These are phyloP conservation scores for Turritopsis dohrnii DNA, from an alignment of 30 jellyfish, hydroid and myxozoan species.

Conservation along the genomic window DNA sequence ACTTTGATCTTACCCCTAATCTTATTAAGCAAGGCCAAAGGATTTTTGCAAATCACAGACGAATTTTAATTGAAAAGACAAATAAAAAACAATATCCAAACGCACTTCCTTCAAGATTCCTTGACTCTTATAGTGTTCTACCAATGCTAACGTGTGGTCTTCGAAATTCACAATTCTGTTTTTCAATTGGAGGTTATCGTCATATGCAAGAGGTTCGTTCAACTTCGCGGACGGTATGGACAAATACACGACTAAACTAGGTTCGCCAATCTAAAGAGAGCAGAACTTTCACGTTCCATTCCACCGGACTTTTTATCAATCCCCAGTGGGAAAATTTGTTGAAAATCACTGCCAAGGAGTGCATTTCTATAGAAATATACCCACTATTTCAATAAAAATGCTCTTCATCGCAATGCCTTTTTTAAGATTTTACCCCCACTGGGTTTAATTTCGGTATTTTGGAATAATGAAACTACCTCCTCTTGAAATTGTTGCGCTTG, in stretches of 20 bases:
- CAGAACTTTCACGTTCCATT: too few relatives aligned
- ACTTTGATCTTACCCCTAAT: too few relatives aligned
- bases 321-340: too few relatives aligned
- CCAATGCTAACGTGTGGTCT: conserved; percentile 57
- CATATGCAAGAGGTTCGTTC: conserved; percentile 56
- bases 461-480: conserved; percentile 44
- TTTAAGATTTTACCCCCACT: too few relatives aligned
- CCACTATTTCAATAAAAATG: too few relatives aligned
- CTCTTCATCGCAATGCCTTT: too few relatives aligned
- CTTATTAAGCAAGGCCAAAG: too few relatives aligned
- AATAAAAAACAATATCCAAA: background rate
- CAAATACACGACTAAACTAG: conserved; percentile 44
- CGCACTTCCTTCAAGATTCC: background rate
- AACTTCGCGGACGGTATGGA: conserved; percentile 47
- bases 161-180: conserved; percentile 55
- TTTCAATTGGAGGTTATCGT: conserved; percentile 47
- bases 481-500: conserved; percentile 69
- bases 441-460: background rate
- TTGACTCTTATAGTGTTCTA: conserved; percentile 31
- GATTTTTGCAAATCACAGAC: too few relatives aligned
- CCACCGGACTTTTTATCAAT: too few relatives aligned
- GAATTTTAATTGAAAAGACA: background rate
- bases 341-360: too few relatives aligned
- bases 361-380: too few relatives aligned
- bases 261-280: conserved; percentile 47